Evolutionary conservation across 37 sponge, comb jelly and placozoan genomes (phyloP).

Genomic region (Agelas oroides): DNA sequence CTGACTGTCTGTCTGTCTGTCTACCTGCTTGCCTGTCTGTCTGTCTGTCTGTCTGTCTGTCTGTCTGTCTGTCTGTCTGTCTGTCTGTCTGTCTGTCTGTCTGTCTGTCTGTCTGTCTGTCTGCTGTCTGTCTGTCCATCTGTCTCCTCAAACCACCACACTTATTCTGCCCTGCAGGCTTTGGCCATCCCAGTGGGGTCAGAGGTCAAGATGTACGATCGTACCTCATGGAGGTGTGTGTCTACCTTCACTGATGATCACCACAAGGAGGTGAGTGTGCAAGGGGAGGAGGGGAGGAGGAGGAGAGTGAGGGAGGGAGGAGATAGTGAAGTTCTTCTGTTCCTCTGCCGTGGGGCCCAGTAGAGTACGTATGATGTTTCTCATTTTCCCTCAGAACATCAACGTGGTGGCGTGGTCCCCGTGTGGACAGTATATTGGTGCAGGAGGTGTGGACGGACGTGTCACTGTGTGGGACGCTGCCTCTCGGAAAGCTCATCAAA

Average conservation of each 20-base stretch:
- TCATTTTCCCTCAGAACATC: conserved; percentile 32
- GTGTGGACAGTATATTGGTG: conserved; percentile 53
- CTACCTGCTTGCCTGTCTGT: too few relatives aligned
- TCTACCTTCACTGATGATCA: conserved; percentile 46
- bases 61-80: too few relatives aligned
- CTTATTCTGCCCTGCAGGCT: too few relatives aligned
- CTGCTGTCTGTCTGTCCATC: background rate
- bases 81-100: too few relatives aligned
- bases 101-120: too few relatives aligned
- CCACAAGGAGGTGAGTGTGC: conserved; percentile 33
- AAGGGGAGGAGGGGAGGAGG: background rate
- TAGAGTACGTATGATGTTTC: too few relatives aligned
- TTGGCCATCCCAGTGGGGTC: conserved; percentile 63
- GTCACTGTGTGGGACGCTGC: conserved; percentile 55
- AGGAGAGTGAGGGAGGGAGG: too few relatives aligned
- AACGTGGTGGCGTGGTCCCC: conserved; percentile 73
- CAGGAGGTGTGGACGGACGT: conserved; percentile 57
- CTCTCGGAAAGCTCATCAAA: too few relatives aligned
- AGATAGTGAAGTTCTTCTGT: background rate
- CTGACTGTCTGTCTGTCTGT: too few relatives aligned
- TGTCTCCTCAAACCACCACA: too few relatives aligned
- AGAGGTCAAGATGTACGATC: conserved; percentile 55
- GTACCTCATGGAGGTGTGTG: conserved; percentile 37
- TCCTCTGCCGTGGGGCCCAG: background rate
- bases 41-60: too few relatives aligned